A percentile compares a stretch with the other conserved stretches of the same genome.
Conservation (phyloP, 1,140 invertebrate species). For the Archivesica marissinica region DNA sequence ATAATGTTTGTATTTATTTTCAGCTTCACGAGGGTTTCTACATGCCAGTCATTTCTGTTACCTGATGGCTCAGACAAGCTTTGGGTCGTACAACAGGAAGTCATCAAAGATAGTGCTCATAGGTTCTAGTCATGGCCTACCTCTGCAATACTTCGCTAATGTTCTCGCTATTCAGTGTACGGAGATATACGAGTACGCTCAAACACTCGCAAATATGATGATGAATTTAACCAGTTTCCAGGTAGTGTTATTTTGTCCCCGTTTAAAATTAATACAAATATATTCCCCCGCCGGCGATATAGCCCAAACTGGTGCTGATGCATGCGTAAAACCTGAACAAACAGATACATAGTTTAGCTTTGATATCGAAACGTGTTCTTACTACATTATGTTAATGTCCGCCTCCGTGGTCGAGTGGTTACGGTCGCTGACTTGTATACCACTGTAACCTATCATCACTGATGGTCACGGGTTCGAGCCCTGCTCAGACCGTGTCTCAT, state of each 20-base stretch:
- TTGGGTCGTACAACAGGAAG: slow-evolving; percentile 87
- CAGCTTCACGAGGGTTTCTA: slow-evolving; percentile 87
- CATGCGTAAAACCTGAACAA: too few relatives aligned
- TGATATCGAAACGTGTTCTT: too few relatives aligned
- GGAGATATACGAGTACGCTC: slow-evolving; percentile 97
- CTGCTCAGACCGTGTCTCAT: too few relatives aligned
- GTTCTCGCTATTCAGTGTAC: slow-evolving; percentile 96
- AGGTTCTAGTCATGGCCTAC: slow-evolving; percentile 86
- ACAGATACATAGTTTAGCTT: too few relatives aligned
- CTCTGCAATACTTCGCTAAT: slow-evolving; percentile 88
- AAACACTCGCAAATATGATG: slow-evolving; percentile 90
- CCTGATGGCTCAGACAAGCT: slow-evolving; percentile 92
- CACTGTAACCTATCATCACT: too few relatives aligned
- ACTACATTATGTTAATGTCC: too few relatives aligned
- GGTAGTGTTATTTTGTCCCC: slow-evolving; percentile 80
- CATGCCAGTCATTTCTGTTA: slow-evolving; percentile 97
- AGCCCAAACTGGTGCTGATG: too few relatives aligned
- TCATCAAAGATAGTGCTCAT: slow-evolving; percentile 91
- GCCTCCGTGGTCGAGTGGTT: too few relatives aligned
- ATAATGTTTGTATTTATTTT: slow-evolving; percentile 43
- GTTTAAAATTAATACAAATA: too few relatives aligned
- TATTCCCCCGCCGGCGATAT: too few relatives aligned
- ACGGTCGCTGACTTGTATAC: too few relatives aligned
- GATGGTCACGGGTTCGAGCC: too few relatives aligned
- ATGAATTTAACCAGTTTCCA: slow-evolving; percentile 90